Evolutionary conservation across 2,797 vertebrate species (phyloP).

Genomic region (Premnoplex brunnescens): DNA sequence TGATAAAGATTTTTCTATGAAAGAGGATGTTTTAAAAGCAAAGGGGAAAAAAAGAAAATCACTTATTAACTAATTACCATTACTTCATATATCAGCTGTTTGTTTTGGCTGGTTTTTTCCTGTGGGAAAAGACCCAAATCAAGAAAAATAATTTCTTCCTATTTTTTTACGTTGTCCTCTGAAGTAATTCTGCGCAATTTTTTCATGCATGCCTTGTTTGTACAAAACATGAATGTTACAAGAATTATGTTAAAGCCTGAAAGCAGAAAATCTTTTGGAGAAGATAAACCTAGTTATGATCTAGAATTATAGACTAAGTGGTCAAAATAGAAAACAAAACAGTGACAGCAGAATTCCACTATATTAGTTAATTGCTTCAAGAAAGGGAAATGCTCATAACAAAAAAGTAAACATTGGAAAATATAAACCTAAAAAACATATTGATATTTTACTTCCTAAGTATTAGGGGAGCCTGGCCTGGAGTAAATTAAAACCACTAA

Average conservation of each 20-base stretch:
- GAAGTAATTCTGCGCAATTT: background rate
- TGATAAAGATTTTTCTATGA: background rate
- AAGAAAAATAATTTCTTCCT: background rate
- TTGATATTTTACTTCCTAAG: background rate
- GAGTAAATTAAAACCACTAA: background rate
- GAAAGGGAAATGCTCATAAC: background rate
- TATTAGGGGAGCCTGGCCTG: background rate
- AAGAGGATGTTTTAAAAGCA: background rate
- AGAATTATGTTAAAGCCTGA: background rate
- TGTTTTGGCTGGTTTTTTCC: background rate
- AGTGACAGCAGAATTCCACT: background rate
- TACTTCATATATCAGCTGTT: background rate
- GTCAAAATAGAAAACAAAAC: background rate
- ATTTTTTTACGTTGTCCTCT: background rate
- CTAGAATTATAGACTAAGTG: background rate
- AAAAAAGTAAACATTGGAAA: background rate
- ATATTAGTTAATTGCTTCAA: background rate
- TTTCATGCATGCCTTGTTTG: background rate
- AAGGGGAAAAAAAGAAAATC: background rate
- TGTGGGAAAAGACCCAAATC: background rate
- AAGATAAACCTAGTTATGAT: background rate
- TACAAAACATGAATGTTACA: background rate
- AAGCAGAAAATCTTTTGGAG: background rate
- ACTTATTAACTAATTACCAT: background rate
- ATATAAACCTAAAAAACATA: background rate